These are phyloP conservation scores for Tyto alba DNA, from an alignment of 2,113 vertebrate genomes.

Conservation along the genomic window DNA sequence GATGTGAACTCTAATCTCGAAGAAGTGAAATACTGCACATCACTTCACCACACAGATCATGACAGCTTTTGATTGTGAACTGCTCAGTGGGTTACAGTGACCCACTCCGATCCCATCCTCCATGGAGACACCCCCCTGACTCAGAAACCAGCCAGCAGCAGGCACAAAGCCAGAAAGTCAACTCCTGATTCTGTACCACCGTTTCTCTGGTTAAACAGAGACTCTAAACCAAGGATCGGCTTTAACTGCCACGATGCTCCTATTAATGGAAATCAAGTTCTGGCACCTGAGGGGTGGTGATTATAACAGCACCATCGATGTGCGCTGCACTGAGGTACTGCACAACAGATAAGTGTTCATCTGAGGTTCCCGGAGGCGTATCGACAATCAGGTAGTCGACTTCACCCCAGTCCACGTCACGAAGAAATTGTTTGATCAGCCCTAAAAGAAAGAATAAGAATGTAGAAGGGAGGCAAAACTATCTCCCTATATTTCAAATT, in stretches of 20 bases:
- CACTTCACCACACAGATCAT: neutral
- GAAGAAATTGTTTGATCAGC: constrained; percentile 96
- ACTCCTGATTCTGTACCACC: neutral
- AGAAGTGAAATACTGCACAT: neutral
- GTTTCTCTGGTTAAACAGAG: neutral
- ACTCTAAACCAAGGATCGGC: neutral
- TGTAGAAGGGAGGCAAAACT: neutral
- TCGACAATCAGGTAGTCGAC: constrained; percentile 93
- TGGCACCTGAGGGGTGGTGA: constrained; percentile 93
- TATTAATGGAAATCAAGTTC: neutral
- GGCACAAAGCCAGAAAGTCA: neutral
- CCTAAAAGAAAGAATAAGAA: constrained; percentile 63
- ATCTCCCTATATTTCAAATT: neutral
- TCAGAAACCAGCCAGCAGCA: neutral
- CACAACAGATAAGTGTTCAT: constrained; percentile 90
- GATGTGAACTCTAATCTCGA: neutral
- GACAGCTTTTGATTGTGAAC: neutral
- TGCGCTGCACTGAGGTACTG: constrained; percentile 83
- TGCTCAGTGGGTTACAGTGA: neutral
- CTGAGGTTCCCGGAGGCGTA: constrained; percentile 92
- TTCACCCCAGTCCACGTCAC: constrained; percentile 96
- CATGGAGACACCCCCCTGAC: neutral
- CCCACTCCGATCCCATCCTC: neutral
- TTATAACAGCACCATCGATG: constrained; percentile 85
- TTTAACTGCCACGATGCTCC: neutral